Conservation (phyloP, 2,113 vertebrate species). For the Bubalus kerabau region DNA sequence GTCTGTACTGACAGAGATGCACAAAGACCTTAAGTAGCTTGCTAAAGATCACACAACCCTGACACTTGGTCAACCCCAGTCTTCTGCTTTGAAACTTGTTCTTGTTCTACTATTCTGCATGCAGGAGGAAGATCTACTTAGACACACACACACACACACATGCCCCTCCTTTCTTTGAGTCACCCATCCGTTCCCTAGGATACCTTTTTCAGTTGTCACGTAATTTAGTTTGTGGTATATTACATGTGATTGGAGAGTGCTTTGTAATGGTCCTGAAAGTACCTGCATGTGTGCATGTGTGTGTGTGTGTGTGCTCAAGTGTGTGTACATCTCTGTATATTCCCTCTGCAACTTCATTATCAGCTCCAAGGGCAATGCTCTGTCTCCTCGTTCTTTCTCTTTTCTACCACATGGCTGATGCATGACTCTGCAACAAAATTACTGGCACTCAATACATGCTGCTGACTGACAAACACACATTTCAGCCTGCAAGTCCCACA, state of each 20-base stretch:
- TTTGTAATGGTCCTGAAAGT: neutral
- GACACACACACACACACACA: too few species aligned
- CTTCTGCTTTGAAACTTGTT: neutral
- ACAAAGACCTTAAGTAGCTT: neutral
- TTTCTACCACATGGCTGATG: neutral
- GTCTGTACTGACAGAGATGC: neutral
- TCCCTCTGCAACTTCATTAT: neutral
- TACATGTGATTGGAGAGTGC: neutral
- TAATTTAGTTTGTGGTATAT: neutral
- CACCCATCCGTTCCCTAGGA: neutral
- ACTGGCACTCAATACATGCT: neutral
- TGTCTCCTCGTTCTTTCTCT: neutral
- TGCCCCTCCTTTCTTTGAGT: neutral
- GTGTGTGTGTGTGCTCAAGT: neutral
- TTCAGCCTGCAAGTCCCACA: neutral
- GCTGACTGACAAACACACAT: slow-evolving; percentile 24
- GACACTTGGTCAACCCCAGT: neutral
- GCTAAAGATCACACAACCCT: neutral
- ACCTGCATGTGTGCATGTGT: neutral
- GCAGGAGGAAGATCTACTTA: neutral
- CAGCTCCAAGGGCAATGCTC: slow-evolving; percentile 6
- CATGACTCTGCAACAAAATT: neutral
- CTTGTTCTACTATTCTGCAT: neutral
- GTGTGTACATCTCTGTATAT: neutral
- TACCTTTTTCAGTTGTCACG: neutral